These are phyloP conservation scores for Carettochelys insculpta DNA, from an alignment of 2,113 vertebrate genomes.

Conservation along the genomic window DNA sequence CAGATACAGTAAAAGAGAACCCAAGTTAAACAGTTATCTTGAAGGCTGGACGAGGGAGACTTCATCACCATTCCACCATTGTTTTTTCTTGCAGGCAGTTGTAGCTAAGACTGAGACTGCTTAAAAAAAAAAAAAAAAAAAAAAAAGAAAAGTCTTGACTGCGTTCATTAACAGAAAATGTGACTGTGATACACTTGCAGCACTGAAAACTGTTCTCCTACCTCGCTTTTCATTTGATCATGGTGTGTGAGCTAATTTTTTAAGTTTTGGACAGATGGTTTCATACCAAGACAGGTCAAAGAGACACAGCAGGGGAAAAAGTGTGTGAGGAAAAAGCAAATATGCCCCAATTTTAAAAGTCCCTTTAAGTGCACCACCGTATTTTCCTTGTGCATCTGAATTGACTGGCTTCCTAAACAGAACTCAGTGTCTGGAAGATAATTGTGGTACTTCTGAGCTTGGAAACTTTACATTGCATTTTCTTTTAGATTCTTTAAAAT, in stretches of 20 bases:
- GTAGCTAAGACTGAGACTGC: neutral
- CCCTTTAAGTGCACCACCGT: neutral
- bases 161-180: neutral
- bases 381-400: neutral
- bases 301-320: neutral
- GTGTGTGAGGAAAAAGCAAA: neutral
- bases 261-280: neutral
- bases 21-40: neutral
- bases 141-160: neutral
- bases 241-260: neutral
- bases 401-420: neutral
- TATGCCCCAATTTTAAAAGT: neutral
- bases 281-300: neutral
- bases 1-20: neutral
- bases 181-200: neutral
- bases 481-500: slow-evolving; percentile 87
- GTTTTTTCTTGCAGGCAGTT: neutral
- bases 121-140: neutral
- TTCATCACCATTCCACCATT: neutral
- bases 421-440: neutral
- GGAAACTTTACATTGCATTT: neutral
- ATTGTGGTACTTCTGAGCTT: neutral
- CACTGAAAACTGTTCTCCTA: neutral
- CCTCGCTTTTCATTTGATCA: neutral
- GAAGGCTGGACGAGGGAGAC: neutral